Percentiles rank a stretch among this genome's conserved stretches.
These are phyloP conservation scores for Mus musculus DNA, from an alignment of 2,113 vertebrate species.

Conservation along the genomic window GRCm39 chr13:17386501-17387000, in stretches of 20 bases:
- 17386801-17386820: not conserved
- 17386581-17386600: not conserved
- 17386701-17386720: not conserved
- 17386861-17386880: not conserved
- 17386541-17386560: not conserved
- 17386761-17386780: not conserved
- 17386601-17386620: not conserved
- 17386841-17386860: constrained; percentile 24
- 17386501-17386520: not conserved
- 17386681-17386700: not conserved
- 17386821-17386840: not conserved
- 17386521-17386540: not conserved
- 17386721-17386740: not conserved
- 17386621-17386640: not conserved
- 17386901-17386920: constrained; percentile 51
- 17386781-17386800: not conserved
- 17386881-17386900: not conserved
- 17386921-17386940: constrained; percentile 39
- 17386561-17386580: not conserved
- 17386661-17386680: not conserved
- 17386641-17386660: not conserved
- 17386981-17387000: constrained; percentile 65
- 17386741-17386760: not conserved
- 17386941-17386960: constrained; percentile 50
- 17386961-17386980: constrained; percentile 65